A percentile compares a stretch with the other conserved stretches of the same genome.
phyloP scores from a whole-genome alignment of 1,140 invertebrate species.

The Papilio helenus region DNA sequence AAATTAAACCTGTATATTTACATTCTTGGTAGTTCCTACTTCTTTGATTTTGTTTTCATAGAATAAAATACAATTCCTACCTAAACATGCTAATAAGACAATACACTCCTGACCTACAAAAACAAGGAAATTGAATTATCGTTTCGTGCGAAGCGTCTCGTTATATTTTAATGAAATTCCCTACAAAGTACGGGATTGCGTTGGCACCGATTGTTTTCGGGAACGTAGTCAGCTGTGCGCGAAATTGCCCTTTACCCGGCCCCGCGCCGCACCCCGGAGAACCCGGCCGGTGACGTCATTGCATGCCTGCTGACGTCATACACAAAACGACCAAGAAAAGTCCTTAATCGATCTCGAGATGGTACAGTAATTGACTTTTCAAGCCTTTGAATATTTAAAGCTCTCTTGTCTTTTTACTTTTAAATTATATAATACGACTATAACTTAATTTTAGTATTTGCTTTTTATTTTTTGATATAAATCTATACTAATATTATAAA shows the following conservation, averaged over 20 bases:
- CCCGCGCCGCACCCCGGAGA: slow-evolving; percentile 48
- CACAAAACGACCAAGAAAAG: slow-evolving; percentile 64
- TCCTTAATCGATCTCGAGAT: slow-evolving; percentile 70
- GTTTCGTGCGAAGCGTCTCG: slow-evolving; percentile 38
- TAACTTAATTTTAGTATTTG: neutral
- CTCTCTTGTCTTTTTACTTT: neutral
- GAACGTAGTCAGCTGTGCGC: slow-evolving; percentile 67
- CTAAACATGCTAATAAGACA: neutral
- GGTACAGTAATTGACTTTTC: slow-evolving; percentile 50
- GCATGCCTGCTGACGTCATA: slow-evolving; percentile 70
- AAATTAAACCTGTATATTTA: neutral
- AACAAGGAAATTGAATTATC: slow-evolving; percentile 23
- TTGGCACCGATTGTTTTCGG: slow-evolving; percentile 47
- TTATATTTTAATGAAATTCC: slow-evolving; percentile 37
- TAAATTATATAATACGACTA: neutral
- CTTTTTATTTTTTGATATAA: neutral
- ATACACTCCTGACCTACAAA: neutral
- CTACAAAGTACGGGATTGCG: slow-evolving; percentile 40
- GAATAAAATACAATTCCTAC: neutral
- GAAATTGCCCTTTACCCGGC: slow-evolving; percentile 59
- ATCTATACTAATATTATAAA: no score
- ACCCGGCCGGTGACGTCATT: slow-evolving; percentile 70
- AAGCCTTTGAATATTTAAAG: neutral
- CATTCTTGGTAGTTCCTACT: no score
- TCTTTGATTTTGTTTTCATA: neutral